Conservation (phyloP, 2,888 invertebrate species). For the Campoplex nolae region DNA sequence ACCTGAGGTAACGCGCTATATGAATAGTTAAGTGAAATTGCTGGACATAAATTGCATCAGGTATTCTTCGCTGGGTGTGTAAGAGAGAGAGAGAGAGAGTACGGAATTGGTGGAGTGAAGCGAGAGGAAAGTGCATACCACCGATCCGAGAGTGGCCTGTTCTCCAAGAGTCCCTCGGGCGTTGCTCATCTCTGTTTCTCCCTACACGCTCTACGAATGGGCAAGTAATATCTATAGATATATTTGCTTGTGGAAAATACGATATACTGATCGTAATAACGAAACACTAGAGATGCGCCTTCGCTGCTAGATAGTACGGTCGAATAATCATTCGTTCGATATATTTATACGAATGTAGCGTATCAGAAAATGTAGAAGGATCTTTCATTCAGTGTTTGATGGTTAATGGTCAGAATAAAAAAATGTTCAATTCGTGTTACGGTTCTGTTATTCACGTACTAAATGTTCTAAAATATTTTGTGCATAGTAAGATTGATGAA, state of each 20-base stretch:
- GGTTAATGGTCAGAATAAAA: neutral
- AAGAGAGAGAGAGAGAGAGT: slow-evolving; percentile 6
- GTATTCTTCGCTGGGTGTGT: slow-evolving; percentile 31
- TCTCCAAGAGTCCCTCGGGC: slow-evolving; percentile 48
- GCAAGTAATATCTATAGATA: slow-evolving; percentile 21
- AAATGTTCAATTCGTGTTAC: neutral
- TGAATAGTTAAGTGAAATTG: slow-evolving; percentile 64
- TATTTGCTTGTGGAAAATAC: slow-evolving; percentile 2
- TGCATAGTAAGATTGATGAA: too few species aligned
- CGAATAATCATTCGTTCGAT: slow-evolving; percentile 20
- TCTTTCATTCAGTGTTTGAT: neutral
- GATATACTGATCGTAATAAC: slow-evolving; percentile 42
- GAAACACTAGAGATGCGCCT: slow-evolving; percentile 37
- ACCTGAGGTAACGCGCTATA: slow-evolving; percentile 48
- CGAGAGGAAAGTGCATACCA: slow-evolving; percentile 53
- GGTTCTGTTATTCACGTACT: neutral
- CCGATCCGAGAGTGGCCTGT: slow-evolving; percentile 42
- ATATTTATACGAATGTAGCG: neutral
- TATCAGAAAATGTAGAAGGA: neutral
- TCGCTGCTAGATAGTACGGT: neutral
- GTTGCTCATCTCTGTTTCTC: slow-evolving; percentile 28
- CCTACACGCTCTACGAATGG: neutral
- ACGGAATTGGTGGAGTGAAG: slow-evolving; percentile 3
- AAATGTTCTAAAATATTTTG: too few species aligned
- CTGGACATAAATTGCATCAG: slow-evolving; percentile 61